A percentile compares a stretch with the other conserved stretches of the same genome.
phyloP scores from a whole-genome alignment of 2,797 vertebrate genomes.

The Streptopelia turtur region DNA sequence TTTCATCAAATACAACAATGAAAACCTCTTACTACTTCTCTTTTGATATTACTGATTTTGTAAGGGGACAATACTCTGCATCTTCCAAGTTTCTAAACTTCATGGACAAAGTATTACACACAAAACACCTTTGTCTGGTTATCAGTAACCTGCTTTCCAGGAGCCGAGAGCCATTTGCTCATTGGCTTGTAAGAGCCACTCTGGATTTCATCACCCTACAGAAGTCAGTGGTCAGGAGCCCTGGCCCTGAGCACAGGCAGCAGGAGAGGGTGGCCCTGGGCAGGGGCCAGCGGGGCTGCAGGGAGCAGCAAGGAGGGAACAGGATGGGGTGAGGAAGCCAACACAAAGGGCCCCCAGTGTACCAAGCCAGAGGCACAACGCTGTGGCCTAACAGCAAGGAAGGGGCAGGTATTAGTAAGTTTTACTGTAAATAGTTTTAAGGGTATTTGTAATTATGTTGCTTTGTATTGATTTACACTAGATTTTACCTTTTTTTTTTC shows the following conservation, averaged over 20 bases:
- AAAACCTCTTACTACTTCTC: background rate
- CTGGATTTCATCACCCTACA: background rate
- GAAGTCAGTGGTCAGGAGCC: background rate
- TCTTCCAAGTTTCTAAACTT: background rate
- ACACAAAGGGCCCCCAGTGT: accelerated
- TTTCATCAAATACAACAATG: background rate
- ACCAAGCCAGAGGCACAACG: background rate
- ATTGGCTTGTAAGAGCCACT: background rate
- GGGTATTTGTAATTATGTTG: background rate
- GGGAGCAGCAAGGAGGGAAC: background rate
- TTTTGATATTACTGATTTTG: background rate
- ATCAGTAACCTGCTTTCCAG: background rate
- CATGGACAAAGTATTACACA: background rate
- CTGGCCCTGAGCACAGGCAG: accelerated
- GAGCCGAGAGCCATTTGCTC: background rate
- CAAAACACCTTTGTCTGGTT: background rate
- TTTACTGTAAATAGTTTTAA: background rate
- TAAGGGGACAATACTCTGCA: background rate
- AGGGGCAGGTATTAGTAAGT: background rate
- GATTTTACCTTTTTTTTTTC: background rate
- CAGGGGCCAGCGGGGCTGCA: accelerated
- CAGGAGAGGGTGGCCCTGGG: too few relatives aligned
- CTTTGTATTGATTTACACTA: background rate
- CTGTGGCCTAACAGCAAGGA: background rate
- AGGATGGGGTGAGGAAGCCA: accelerated